Evolutionary conservation across 1,140 invertebrate genomes (phyloP).

Genomic region (Aphidius gifuensis): DNA sequence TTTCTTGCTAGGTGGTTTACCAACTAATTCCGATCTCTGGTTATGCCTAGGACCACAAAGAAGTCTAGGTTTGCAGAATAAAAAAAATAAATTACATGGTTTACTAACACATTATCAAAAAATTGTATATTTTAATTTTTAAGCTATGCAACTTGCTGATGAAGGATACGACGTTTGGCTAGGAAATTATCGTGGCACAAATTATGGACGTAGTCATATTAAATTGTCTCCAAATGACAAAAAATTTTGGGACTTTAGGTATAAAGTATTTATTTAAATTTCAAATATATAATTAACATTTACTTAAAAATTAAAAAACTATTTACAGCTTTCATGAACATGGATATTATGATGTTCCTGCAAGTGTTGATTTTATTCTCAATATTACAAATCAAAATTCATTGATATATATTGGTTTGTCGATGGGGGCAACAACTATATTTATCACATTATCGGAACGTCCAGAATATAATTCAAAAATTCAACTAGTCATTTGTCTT

Average conservation of each 20-base stretch:
- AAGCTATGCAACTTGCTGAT: constrained; percentile 47
- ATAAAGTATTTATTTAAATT: constrained; percentile 27
- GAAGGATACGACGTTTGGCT: constrained; percentile 69
- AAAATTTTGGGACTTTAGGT: constrained; percentile 54
- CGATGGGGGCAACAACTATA: constrained; percentile 63
- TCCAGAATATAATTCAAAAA: constrained; percentile 60
- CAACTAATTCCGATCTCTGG: background rate
- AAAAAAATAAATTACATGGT: no score
- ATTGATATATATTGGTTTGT: constrained; percentile 60
- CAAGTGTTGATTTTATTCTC: constrained; percentile 19
- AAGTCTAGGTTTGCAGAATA: background rate
- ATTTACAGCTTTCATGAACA: constrained; percentile 57
- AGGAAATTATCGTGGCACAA: constrained; percentile 67
- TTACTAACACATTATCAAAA: no score
- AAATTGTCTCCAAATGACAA: constrained; percentile 39
- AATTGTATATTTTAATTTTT: no score
- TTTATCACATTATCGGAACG: constrained; percentile 53
- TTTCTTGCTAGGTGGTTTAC: background rate
- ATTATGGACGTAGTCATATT: constrained; percentile 57
- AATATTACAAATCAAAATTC: no score
- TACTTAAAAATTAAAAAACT: constrained; percentile 4
- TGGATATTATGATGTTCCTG: constrained; percentile 23
- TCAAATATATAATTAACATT: no score
- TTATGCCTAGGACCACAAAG: background rate
- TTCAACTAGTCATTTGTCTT: constrained; percentile 54